Conservation (phyloP, 2,888 invertebrate genomes). For the Koerneria pararmatus region DNA sequence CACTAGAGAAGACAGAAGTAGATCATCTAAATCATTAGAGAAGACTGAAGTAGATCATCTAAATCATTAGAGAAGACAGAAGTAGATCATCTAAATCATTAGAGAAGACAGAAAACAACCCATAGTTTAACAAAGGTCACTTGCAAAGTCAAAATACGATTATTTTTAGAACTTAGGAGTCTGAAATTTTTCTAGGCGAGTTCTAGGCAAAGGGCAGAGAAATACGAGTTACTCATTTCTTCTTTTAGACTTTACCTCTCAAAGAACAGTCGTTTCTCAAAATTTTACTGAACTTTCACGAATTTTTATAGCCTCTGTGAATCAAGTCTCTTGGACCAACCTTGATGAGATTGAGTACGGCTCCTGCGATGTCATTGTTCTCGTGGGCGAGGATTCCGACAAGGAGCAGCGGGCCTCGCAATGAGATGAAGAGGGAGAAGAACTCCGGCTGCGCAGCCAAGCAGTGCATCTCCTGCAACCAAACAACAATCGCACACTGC, state of each 20-base stretch:
- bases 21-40: too few relatives aligned
- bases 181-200: too few relatives aligned
- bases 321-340: conserved; percentile 28
- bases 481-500: too few relatives aligned
- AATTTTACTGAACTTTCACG: too few relatives aligned
- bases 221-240: too few relatives aligned
- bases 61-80: not conserved
- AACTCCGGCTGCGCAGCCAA: conserved; percentile 91
- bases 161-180: too few relatives aligned
- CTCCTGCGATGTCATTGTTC: conserved; percentile 85
- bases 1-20: not conserved
- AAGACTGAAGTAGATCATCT: not conserved
- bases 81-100: not conserved
- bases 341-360: conserved; percentile 70
- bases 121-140: too few relatives aligned
- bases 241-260: too few relatives aligned
- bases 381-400: conserved; percentile 88
- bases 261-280: not conserved
- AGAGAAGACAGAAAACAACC: not conserved
- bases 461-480: conserved; percentile 77
- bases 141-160: too few relatives aligned
- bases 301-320: too few relatives aligned
- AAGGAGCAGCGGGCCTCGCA: conserved; percentile 76
- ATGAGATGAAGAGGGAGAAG: conserved; percentile 82
- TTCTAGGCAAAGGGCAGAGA: too few relatives aligned